Evolutionary conservation across 1,140 invertebrate species (phyloP), one percentile per base, ranked within the genome.

Genomic region (Tetranychus urticae): DNA sequence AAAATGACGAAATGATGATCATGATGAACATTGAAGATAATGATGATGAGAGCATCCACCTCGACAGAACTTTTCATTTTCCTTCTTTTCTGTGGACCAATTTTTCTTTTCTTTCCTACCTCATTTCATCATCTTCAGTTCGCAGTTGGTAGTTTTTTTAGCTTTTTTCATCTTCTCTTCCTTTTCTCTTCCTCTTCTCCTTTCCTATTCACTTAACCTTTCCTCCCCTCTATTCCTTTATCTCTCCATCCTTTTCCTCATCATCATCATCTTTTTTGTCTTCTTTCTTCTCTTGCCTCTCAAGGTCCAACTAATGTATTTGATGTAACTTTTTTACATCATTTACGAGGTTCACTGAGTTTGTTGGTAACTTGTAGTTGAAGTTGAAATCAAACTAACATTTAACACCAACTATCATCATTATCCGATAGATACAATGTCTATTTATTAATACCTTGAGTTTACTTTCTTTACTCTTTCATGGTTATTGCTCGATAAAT

Each of bases 151-250:
- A 14, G 46, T 47, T 47, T 12, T 14, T 14, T 47, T n/a, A 47
- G 13, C 23, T n/a, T 14, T 47, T 47, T n/a, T 47, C 7, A 14
- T 47, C 46, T 46, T 14, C 14, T 46, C 14, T 46, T 46, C 12
- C 46, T 47, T 47, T 12, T 47, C 23, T 47, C 46, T 47, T 47
- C 23, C 13, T n/a, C 8, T 47, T 47, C 7, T 47, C 7, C 23
- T 2, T 47, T 33, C n/a, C 6, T 6, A n/a, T 33, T 12, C 50
- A 8, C 6, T 52, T 14, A n/a, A 12, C 33, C 31, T 56, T 33
- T 65, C 62, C 61, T 23, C 61, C 62, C 47, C 57, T 64, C 60
- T 61, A 46, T 63, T 59, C 58, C 54, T 63, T 61, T 65, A 48
- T 63, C 54, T 63, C 61, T 46, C 45, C 14, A 14, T 50, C 48